Evolutionary conservation across 2,888 invertebrate genomes (phyloP).

Genomic region (Drosophila vallismaia): DNA sequence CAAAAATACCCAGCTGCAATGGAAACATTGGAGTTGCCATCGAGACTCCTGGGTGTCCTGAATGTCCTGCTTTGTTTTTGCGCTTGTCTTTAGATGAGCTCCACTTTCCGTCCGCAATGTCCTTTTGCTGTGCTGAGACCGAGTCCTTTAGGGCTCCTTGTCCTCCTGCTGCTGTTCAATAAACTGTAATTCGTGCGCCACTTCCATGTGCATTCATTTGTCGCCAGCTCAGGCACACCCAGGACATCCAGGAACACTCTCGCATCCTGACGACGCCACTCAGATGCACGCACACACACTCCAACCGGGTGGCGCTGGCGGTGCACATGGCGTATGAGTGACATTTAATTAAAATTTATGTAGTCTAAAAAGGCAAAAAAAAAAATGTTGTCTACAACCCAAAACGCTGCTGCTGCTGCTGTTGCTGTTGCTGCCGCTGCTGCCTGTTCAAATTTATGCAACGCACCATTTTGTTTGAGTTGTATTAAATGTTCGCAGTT

Average conservation of each 20-base stretch:
- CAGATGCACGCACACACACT: conserved; percentile 31
- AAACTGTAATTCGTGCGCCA: conserved; percentile 74
- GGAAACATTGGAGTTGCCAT: neutral
- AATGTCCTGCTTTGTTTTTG: conserved; percentile 12
- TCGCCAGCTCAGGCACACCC: conserved; percentile 48
- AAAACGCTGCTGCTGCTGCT: conserved; percentile 10
- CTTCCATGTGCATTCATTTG: conserved; percentile 71
- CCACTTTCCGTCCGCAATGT: conserved; percentile 5
- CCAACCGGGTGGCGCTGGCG: conserved; percentile 61
- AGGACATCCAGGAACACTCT: conserved; percentile 11
- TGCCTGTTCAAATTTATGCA: conserved; percentile 75
- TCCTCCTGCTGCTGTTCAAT: conserved; percentile 65
- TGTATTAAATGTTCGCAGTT: conserved; percentile 73
- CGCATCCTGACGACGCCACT: conserved; percentile 10
- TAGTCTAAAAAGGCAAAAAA: conserved; percentile 71
- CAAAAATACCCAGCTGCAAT: conserved; percentile 26
- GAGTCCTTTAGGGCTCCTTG: conserved; percentile 12
- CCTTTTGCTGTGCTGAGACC: neutral
- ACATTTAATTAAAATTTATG: conserved; percentile 83
- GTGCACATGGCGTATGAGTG: conserved; percentile 82
- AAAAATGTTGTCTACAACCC: conserved; percentile 23
- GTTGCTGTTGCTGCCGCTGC: conserved; percentile 19
- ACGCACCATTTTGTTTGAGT: conserved; percentile 79
- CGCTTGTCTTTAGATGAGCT: conserved; percentile 18
- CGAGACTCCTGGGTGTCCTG: conserved; percentile 23